Evolutionary conservation across 2,113 vertebrate genomes (phyloP), one percentile per base, ranked within the genome.

Genomic region (Anoura caudifer): DNA sequence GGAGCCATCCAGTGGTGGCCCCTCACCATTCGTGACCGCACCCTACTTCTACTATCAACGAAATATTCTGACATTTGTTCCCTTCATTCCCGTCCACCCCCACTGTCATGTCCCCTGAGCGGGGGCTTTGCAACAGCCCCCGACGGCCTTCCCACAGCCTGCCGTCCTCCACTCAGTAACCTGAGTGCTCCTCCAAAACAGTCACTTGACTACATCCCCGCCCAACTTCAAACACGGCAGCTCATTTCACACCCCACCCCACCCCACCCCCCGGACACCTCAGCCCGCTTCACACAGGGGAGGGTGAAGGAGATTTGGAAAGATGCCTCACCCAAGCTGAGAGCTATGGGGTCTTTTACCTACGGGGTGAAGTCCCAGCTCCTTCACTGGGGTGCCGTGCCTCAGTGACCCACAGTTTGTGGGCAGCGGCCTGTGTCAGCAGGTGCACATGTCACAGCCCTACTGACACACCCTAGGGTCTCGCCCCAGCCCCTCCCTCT

Each of bases 371-470:
- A 81, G 63, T 33, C 56, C 33, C 6, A 4, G 76, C 22, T 59
- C 70, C 79, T 61, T 63, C 12, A 3, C 28, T 31, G 0, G 5
- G 5, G 41, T 1, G 0, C 36, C 1, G 1, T 13, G 33, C 13
- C 24, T 17, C 69, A 5, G 67, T 1, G 17, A 8, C 61, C n/a
- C 16, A 17, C 59, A n/a, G 7, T 7, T 56, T 47, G 28, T 2
- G 28, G 3, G n/a, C 47, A 47, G 1, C 22, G 3, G 26, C 1
- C 17, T 43, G 22, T 45, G 1, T 75, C 2, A 47, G 41, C 2
- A 16, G 28, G 52, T 3, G 2, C 36, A 17, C 13, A 17, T 1
- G 4, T 33, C 59, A 28, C 50, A n/a, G 15, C 28, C 54, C n/a
- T 12, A 3, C 19, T 1, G 9, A 7, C 41, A n/a, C n/a, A n/a